A percentile compares a stretch with the other conserved stretches of the same genome.
These are phyloP conservation scores for Eumaeus atala DNA, from an alignment of 1,140 invertebrate genomes.

Conservation along the genomic window DNA sequence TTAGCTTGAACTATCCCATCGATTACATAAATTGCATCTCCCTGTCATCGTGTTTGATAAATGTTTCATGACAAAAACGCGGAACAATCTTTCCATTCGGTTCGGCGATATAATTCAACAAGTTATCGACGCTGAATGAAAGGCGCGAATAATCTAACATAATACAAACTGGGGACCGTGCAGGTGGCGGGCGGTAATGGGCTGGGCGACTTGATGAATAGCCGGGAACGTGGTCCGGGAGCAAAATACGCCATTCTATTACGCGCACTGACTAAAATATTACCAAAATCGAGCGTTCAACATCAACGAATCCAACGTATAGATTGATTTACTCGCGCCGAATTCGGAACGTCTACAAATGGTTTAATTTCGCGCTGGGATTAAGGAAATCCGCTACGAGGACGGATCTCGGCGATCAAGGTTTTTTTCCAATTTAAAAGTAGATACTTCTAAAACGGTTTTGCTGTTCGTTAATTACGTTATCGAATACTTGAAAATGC, in stretches of 20 bases:
- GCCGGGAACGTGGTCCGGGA: constrained; percentile 51
- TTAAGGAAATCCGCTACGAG: constrained; percentile 39
- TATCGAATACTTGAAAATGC: constrained; percentile 2
- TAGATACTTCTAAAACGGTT: constrained; percentile 1
- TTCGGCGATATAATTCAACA: constrained; percentile 45
- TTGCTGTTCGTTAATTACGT: constrained; percentile 11
- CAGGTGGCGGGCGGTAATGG: constrained; percentile 32
- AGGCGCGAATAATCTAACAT: constrained; percentile 48
- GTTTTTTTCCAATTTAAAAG: constrained; percentile 18
- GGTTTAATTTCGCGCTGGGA: constrained; percentile 54
- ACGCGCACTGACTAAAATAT: constrained; percentile 54
- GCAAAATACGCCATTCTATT: constrained; percentile 55
- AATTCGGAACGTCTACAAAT: constrained; percentile 50
- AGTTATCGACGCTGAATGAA: constrained; percentile 58
- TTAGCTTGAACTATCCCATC: not conserved
- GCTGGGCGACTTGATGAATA: constrained; percentile 51
- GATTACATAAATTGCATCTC: constrained; percentile 8
- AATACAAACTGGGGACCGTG: constrained; percentile 56
- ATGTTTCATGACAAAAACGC: constrained; percentile 16
- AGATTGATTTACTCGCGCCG: constrained; percentile 54
- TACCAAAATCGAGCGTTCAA: constrained; percentile 57
- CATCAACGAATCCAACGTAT: constrained; percentile 64
- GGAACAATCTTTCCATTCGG: constrained; percentile 26
- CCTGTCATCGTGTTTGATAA: constrained; percentile 11
- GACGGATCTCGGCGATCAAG: constrained; percentile 11